Conservation (phyloP, 2,113 vertebrate genomes). For the Choloepus hoffmanni region DNA sequence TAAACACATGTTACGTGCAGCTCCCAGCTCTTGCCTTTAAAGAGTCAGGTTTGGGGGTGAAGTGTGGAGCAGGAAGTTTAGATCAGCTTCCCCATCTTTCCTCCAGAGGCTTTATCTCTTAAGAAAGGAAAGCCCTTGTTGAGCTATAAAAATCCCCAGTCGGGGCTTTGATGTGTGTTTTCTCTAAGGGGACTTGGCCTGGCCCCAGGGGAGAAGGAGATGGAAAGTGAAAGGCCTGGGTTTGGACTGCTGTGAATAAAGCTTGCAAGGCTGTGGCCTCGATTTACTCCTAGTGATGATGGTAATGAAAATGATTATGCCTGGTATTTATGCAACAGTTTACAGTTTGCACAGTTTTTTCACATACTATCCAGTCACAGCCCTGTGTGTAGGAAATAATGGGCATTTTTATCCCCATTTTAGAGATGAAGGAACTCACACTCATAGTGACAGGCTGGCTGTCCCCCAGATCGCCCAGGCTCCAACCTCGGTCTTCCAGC, state of each 20-base stretch:
- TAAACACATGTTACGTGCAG: neutral
- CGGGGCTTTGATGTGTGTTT: conserved; percentile 7
- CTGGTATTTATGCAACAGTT: neutral
- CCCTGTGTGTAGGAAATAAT: neutral
- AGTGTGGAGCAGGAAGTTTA: neutral
- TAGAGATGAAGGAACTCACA: neutral
- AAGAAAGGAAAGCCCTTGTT: neutral
- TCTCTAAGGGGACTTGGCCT: neutral
- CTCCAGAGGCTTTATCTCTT: neutral
- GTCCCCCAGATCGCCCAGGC: neutral
- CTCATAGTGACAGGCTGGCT: neutral
- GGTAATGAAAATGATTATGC: neutral
- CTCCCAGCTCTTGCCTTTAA: neutral
- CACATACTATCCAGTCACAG: neutral
- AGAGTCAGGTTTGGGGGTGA: neutral
- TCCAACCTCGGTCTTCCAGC: neutral
- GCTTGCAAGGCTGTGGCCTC: neutral
- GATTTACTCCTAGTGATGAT: neutral
- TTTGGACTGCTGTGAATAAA: neutral
- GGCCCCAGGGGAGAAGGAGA: neutral
- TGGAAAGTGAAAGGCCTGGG: neutral
- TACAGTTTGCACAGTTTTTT: neutral
- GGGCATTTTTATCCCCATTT: neutral
- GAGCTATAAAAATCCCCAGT: neutral
- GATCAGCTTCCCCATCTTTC: neutral